Base-by-base conservation (phyloP, 2,888 invertebrate species). In the Folsomia candida region DNA sequence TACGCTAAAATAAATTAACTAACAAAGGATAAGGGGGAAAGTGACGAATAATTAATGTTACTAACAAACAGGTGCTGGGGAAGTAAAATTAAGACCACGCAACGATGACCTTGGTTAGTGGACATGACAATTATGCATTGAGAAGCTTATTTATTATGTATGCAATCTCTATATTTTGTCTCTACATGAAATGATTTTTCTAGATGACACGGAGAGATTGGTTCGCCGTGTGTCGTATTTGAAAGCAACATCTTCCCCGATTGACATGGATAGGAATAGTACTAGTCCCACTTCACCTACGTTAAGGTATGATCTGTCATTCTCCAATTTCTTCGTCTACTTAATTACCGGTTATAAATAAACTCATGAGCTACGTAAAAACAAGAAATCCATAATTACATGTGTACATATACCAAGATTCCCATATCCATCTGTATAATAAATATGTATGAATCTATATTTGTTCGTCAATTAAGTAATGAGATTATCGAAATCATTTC, bases 141-240 rank as follows among this genome's bases (percentile, higher is more conserved):
- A 54, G 4, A 20, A 54, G 20, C n/a, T n/a, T n/a, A n/a, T n/a
- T n/a, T n/a, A n/a, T n/a, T n/a, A n/a, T n/a, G n/a, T n/a, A n/a
- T n/a, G n/a, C n/a, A n/a, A n/a, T n/a, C n/a, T n/a, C n/a, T n/a
- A n/a, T n/a, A n/a, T n/a, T n/a, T n/a, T n/a, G n/a, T n/a, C n/a
- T n/a, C n/a, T n/a, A n/a, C n/a, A n/a, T n/a, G n/a, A n/a, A n/a
- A n/a, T n/a, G n/a, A n/a, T n/a, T n/a, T 26, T 83, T 87, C 88
- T 86, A 83, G 92, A 92, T 82, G 94, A 95, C 82, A 82, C 82
- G 37, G 93, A 94, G 81, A 89, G 93, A 77, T 89, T 90, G 26
- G 92, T 91, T 84, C 88, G 96, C 79, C 87, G 96, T 80, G 93
- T 94, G 78, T 96, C 95, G n/a, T 97, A 97, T 85, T 86, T 96